Percentiles rank a stretch among this genome's conserved stretches.
Conservation (phyloP, 1,140 invertebrate genomes). For the Drosophila auraria region DNA sequence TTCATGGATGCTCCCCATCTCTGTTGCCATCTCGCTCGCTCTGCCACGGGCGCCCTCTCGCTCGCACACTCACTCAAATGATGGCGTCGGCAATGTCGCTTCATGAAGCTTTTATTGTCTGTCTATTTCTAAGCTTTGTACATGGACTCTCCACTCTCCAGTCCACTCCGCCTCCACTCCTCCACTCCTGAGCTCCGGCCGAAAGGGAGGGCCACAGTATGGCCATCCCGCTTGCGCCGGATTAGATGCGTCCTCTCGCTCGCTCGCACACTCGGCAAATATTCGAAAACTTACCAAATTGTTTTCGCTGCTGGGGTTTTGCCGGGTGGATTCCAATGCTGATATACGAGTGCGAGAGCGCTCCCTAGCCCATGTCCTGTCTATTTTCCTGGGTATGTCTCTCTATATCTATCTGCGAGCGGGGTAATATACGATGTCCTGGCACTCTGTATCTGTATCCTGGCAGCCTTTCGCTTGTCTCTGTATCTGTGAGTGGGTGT, state of each 20-base stretch:
- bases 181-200: not conserved
- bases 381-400: conserved; percentile 57
- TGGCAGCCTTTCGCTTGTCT: conserved; percentile 3
- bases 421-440: conserved; percentile 54
- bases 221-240: conserved; percentile 48
- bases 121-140: conserved; percentile 84
- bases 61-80: conserved; percentile 52
- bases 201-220: conserved; percentile 39
- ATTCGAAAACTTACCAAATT: conserved; percentile 83
- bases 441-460: conserved; percentile 25
- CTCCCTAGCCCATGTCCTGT: conserved; percentile 34
- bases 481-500: conserved; percentile 22
- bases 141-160: conserved; percentile 59
- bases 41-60: conserved; percentile 23
- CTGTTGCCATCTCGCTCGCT: conserved; percentile 17
- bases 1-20: conserved; percentile 63
- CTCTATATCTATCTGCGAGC: conserved; percentile 55
- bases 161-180: conserved; percentile 20
- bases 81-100: conserved; percentile 70
- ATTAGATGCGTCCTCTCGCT: conserved; percentile 33
- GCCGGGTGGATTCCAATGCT: conserved; percentile 82
- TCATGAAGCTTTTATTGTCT: conserved; percentile 84
- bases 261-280: conserved; percentile 57
- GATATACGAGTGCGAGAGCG: conserved; percentile 66
- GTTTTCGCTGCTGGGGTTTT: conserved; percentile 80